Percentiles rank a stretch among this genome's conserved stretches.
Evolutionary conservation across 2,797 vertebrate genomes (phyloP).

Genomic region (Chelon auratus): DNA sequence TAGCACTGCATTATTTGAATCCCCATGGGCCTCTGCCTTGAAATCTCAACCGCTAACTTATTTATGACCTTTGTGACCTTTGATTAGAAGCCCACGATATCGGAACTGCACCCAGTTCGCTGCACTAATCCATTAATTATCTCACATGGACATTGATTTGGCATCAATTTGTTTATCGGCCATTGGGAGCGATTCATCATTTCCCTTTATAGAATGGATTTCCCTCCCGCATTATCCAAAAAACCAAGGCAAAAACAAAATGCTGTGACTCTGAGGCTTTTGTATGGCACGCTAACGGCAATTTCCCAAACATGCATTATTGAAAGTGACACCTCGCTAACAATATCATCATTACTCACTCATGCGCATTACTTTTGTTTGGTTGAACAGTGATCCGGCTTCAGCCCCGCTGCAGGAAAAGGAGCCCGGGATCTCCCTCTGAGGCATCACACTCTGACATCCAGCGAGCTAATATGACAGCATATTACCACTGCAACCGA

Average conservation of each 20-base stretch:
- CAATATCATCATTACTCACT: slow-evolving; percentile 73
- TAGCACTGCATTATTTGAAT: slow-evolving; percentile 3
- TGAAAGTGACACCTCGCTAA: slow-evolving; percentile 68
- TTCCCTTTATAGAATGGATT: slow-evolving; percentile 24
- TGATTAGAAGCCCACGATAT: slow-evolving; percentile 12
- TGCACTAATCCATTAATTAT: slow-evolving; percentile 49
- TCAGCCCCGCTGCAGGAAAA: slow-evolving; percentile 59
- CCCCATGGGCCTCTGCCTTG: not conserved
- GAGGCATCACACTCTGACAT: slow-evolving; percentile 65
- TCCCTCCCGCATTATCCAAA: slow-evolving; percentile 8
- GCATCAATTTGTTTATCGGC: slow-evolving; percentile 32
- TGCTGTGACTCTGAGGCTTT: slow-evolving; percentile 30
- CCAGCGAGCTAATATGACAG: slow-evolving; percentile 69
- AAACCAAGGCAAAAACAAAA: slow-evolving; percentile 25
- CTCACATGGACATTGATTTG: slow-evolving; percentile 38
- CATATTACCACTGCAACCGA: slow-evolving; percentile 57
- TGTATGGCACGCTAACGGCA: slow-evolving; percentile 44
- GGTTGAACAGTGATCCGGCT: slow-evolving; percentile 66
- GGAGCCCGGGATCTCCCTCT: slow-evolving; percentile 55
- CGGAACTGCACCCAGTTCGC: not conserved
- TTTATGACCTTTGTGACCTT: slow-evolving; percentile 17
- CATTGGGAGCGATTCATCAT: slow-evolving; percentile 46
- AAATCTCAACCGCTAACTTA: slow-evolving; percentile 3
- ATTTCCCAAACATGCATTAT: slow-evolving; percentile 55
- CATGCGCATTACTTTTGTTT: slow-evolving; percentile 72